A percentile compares a stretch with the other conserved stretches of the same genome.
Conservation (phyloP, 37 sponge, comb jelly and placozoan genomes). For the Halichondria panicea region DNA sequence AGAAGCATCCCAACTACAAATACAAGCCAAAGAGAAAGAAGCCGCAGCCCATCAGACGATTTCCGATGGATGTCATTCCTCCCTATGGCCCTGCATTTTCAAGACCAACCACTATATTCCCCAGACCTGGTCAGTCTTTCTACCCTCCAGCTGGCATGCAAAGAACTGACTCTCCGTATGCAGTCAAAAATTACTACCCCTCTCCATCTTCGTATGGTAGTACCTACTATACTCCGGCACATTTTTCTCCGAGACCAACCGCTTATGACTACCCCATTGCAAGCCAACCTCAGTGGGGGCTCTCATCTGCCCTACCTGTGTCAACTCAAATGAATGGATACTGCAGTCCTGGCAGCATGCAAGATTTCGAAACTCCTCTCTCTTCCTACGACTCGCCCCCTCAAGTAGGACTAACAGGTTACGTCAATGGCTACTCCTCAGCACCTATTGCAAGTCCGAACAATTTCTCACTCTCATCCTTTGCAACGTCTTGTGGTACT, state of each 20-base stretch:
- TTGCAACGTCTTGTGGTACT: too few relatives aligned
- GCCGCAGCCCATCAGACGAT: conserved; percentile 47
- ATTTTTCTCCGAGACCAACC: background rate
- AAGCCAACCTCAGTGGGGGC: too few relatives aligned
- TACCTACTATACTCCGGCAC: background rate
- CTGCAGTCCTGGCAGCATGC: conserved; percentile 7
- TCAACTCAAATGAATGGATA: too few relatives aligned
- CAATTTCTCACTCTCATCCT: background rate
- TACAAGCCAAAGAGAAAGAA: conserved; percentile 98
- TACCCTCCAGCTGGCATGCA: conserved; percentile 12
- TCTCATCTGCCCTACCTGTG: too few relatives aligned
- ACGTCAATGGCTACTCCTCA: background rate
- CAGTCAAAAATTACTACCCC: conserved; percentile 3
- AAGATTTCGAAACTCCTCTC: conserved; percentile 19
- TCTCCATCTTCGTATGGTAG: background rate
- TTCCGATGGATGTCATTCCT: conserved; percentile 35
- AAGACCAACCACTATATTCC: conserved; percentile 14
- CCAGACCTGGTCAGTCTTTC: conserved; percentile 10
- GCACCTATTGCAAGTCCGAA: background rate
- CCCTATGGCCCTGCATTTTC: conserved; percentile 25
- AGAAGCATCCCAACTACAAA: conserved; percentile 99
- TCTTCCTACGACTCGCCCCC: too few relatives aligned
- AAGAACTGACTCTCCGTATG: conserved; percentile 24
- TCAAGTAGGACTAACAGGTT: too few relatives aligned
- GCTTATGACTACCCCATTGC: background rate